Conservation (phyloP, 1,140 invertebrate species). For the Papilio dardanus region DNA sequence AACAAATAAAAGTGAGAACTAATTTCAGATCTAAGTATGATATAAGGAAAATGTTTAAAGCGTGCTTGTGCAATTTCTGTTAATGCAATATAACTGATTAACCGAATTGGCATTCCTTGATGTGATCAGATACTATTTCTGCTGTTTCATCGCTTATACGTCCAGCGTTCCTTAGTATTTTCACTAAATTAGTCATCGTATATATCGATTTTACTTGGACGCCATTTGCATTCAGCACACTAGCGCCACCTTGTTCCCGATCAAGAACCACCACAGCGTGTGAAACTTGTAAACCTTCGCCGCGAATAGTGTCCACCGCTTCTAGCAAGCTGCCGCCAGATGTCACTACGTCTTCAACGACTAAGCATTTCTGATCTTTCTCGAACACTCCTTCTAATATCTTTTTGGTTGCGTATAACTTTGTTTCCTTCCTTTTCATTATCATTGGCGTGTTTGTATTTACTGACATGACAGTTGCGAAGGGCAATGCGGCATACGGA, state of each 20-base stretch:
- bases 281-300: conserved; percentile 88
- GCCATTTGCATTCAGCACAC: conserved; percentile 87
- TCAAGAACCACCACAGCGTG: conserved; percentile 95
- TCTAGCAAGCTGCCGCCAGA: conserved; percentile 96
- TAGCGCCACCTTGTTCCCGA: conserved; percentile 93
- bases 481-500: conserved; percentile 97
- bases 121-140: conserved; percentile 86
- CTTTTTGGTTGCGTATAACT: conserved; percentile 98
- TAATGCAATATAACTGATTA: not conserved
- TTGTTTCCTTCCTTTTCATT: conserved; percentile 94
- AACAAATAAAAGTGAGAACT: conserved; percentile 15
- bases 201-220: conserved; percentile 88
- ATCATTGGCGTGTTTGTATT: conserved; percentile 93
- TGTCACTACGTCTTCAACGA: conserved; percentile 98
- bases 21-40: conserved; percentile 5
- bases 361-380: conserved; percentile 90
- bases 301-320: conserved; percentile 89
- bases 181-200: conserved; percentile 87
- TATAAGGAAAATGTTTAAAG: not conserved
- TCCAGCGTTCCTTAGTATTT: conserved; percentile 85
- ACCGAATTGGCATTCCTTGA: conserved; percentile 78
- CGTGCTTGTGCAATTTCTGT: not conserved
- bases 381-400: conserved; percentile 95
- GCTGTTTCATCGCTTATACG: conserved; percentile 84
- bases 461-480: conserved; percentile 92